Conservation (phyloP, 1,140 invertebrate genomes). For the Drosophila bipectinata region DNA sequence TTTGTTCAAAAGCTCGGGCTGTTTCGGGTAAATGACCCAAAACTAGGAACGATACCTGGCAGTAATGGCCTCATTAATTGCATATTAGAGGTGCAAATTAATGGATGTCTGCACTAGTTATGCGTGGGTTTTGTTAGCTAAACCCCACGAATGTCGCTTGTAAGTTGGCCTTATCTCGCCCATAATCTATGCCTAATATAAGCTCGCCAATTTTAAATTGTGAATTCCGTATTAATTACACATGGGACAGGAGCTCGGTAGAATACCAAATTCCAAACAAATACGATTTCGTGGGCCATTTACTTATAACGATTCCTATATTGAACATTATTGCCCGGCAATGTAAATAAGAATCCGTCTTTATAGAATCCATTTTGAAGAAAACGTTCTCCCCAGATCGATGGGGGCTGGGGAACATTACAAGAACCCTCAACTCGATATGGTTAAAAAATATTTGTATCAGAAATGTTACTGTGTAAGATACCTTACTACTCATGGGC, state of each 20-base stretch:
- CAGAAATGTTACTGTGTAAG: not conserved
- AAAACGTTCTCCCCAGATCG: no score
- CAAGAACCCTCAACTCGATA: no score
- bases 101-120: not conserved
- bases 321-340: no score
- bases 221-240: not conserved
- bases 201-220: not conserved
- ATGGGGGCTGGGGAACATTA: no score
- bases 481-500: not conserved
- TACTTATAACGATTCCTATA: no score
- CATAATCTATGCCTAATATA: not conserved
- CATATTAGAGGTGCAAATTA: not conserved
- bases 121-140: not conserved
- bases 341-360: no score
- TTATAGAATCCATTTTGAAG: no score
- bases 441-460: no score
- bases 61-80: constrained; percentile 1
- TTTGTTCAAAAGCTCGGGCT: constrained; percentile 39
- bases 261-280: no score
- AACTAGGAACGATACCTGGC: not conserved
- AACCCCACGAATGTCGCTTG: not conserved
- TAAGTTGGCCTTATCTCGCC: not conserved
- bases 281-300: no score
- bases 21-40: constrained; percentile 22
- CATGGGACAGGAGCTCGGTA: no score